Evolutionary conservation across 35 echinoderm and acorn worm genomes (phyloP).

Genomic region (Acanthaster planci): DNA sequence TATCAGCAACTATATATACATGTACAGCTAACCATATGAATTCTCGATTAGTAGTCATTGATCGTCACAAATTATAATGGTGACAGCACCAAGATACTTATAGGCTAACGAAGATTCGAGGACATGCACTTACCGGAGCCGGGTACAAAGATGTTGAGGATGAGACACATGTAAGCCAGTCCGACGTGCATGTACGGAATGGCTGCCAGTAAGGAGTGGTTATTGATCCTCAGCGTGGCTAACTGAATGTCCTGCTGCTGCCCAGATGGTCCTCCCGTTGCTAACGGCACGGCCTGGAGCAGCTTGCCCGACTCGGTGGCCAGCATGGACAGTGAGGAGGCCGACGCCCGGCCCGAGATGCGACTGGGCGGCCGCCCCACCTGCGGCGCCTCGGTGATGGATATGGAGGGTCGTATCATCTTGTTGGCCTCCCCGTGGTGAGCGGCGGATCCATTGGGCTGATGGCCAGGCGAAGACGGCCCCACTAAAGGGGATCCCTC

Average conservation of each 20-base stretch:
- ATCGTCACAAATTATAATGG: no score
- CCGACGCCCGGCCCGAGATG: neutral
- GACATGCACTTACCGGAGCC: slow-evolving; percentile 41
- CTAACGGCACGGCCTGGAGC: neutral
- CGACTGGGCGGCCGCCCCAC: neutral
- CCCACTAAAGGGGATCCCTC: neutral
- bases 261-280: neutral
- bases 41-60: no score
- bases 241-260: neutral
- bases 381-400: slow-evolving; percentile 4
- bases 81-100: no score
- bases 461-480: neutral
- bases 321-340: slow-evolving; percentile 6
- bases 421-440: neutral
- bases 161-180: slow-evolving; percentile 49
- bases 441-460: neutral
- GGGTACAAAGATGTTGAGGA: slow-evolving; percentile 63
- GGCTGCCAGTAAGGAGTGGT: slow-evolving; percentile 36
- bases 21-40: no score
- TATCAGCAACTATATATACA: no score
- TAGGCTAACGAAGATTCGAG: no score
- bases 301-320: slow-evolving; percentile 11
- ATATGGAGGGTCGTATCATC: slow-evolving; percentile 22
- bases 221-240: slow-evolving; percentile 1
- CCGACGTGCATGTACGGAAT: slow-evolving; percentile 55